Base-by-base conservation (phyloP, 2,888 invertebrate genomes). In the Masnerella sp. region DNA sequence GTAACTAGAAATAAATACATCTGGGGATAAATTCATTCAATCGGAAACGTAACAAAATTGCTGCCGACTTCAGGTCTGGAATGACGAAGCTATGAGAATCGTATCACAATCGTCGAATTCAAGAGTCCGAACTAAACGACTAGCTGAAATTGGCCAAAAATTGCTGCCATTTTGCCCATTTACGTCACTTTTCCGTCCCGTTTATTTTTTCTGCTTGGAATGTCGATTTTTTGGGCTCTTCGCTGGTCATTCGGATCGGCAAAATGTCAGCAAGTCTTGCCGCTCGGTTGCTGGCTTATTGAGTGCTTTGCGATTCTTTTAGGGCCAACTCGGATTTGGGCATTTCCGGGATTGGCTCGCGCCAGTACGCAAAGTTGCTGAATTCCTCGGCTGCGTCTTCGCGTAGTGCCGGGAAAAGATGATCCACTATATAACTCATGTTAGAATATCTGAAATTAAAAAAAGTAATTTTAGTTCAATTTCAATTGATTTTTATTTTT, bases 381-480 rank as follows among this genome's bases (percentile, higher is more conserved):
- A 92, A 98, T 86, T 92, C 92, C 77, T 92, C 91, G 0, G 91
- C 89, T 12, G 89, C 90, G 43, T 92, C 92, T 76, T 91, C 89
- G 15, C 83, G 81, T 81, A 93, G 90, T 45, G 95, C 93, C 79
- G 98, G 99, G 89, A 98, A 99, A 88, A 99, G 92, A 88, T 97
- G 97, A 90, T 99, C 98, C 77, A 96, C 98, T 78, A 98, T 92
- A 88, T 94, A 95, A 76, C 95, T 94, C 94, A 98, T 95, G 88
- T 95, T 95, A 70, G 95, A 93, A 89, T 99, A 99, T 85, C 98
- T 98, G 92, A 3, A 91, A 90, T 1, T 7, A 9, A 42, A 38
- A n/a, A n/a, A n/a, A n/a, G n/a, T n/a, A n/a, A n/a, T n/a, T n/a
- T n/a, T n/a, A n/a, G n/a, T n/a, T n/a, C n/a, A n/a, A n/a, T n/a